phyloP scores from a whole-genome alignment of 1,140 invertebrate genomes.

The Drosophila carrolli region DNA sequence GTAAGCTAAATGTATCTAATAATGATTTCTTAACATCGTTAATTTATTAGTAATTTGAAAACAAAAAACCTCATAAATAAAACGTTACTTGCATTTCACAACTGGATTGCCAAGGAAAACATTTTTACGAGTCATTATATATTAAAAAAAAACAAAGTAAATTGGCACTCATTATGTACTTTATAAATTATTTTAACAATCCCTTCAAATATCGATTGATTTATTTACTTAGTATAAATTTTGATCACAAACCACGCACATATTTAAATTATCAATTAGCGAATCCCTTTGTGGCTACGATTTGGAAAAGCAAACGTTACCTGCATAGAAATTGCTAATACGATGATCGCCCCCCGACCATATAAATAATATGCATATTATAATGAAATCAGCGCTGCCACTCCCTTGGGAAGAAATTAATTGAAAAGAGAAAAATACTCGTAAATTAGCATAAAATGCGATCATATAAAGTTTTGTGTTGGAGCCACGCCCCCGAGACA shows the following conservation, averaged over 20 bases:
- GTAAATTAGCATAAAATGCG: conserved; percentile 72
- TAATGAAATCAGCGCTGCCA: conserved; percentile 29
- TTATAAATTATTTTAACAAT: background rate
- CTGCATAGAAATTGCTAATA: conserved; percentile 39
- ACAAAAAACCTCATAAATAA: no score
- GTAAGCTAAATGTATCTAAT: no score
- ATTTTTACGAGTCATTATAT: background rate
- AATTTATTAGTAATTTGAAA: no score
- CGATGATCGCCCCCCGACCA: conserved; percentile 5
- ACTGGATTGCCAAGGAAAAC: background rate
- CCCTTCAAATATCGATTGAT: no score
- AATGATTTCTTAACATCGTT: no score
- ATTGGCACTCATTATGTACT: background rate
- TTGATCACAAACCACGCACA: conserved; percentile 18
- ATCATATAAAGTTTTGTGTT: conserved; percentile 40
- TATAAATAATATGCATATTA: conserved; percentile 17
- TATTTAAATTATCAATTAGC: conserved; percentile 48
- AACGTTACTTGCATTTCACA: conserved; percentile 1
- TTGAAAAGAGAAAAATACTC: conserved; percentile 60
- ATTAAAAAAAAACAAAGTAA: background rate
- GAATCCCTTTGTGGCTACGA: conserved; percentile 31
- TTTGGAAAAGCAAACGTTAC: conserved; percentile 3
- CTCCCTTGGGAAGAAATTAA: conserved; percentile 47
- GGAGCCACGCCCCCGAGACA: conserved; percentile 17
- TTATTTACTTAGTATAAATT: background rate